Base-by-base conservation (phyloP, 2,113 vertebrate species). In the Hipposideros armiger region DNA sequence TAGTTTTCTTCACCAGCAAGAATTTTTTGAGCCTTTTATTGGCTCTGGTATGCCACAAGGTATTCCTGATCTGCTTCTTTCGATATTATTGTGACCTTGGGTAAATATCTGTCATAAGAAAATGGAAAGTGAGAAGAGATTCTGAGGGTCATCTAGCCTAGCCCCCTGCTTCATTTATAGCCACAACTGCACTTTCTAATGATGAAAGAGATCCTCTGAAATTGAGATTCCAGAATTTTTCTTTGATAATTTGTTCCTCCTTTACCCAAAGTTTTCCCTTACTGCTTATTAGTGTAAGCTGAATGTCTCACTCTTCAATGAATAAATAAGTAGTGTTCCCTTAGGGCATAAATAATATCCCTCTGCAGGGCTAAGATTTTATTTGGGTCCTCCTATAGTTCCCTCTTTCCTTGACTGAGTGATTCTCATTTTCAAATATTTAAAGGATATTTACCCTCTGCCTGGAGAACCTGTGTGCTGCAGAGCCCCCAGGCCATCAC, bases 1-100 rank as follows among this genome's bases (percentile, higher is more conserved):
- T 95, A 50, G 26, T 76, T 97, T 91, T 88, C 74, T 90, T 86
- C 7, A 81, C 92, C 58, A 72, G 88, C 54, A 86, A 93, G 86
- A 93, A 67, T 66, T 64, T 88, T 93, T 67, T 52, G 20, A 95
- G 84, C 4, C 19, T 95, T 54, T 91, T 95, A 32, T 91, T 90
- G 66, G 69, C 22, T 82, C 62, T 77, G 20, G 9, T 64, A 66
- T 36, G 45, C 86, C 81, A 92, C 50, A 60, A 47, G 67, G 2
- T 82, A 17, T 94, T 73, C 42, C 52, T 82, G 19, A 81, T 58
- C 72, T 95, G 22, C 62, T 89, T 86, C 50, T 91, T 87, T 86
- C n/a, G 72, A 47, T 85, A 8, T 86, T 82, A 45, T 22, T 87
- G 14, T 82, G 32, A 64, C 72, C 36, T 87, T 95, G 80, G 70